A percentile compares a stretch with the other conserved stretches of the same genome.
phyloP scores from a whole-genome alignment of 92 coral and sea anemone genomes.

The Meandrina meandrites region DNA sequence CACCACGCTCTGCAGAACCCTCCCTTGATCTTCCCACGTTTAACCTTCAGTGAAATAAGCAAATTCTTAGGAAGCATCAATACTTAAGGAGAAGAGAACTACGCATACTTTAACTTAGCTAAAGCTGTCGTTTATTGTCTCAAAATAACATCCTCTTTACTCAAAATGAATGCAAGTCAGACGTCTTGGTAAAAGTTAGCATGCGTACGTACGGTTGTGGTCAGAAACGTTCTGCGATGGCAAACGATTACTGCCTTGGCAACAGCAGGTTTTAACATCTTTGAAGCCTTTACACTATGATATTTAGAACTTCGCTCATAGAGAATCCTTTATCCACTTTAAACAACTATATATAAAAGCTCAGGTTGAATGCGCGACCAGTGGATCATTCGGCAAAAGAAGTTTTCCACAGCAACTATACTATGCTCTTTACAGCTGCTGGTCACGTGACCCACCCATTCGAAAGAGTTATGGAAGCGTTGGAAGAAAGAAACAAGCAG shows the following conservation, averaged over 20 bases:
- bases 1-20: no score
- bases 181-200: background rate
- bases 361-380: background rate
- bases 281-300: background rate
- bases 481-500: background rate
- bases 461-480: background rate
- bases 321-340: background rate
- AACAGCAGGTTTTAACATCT: background rate
- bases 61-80: no score
- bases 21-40: no score
- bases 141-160: background rate
- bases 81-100: no score
- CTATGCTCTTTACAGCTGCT: background rate
- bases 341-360: background rate
- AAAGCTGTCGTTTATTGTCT: background rate
- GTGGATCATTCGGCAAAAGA: background rate
- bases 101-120: no score
- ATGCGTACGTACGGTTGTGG: background rate
- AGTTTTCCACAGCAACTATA: background rate
- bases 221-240: background rate
- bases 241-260: background rate
- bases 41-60: no score
- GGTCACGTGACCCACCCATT: background rate
- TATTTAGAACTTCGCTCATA: background rate
- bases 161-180: background rate